Conservation (phyloP, 1,140 invertebrate genomes). For the Colletes latitarsis region DNA sequence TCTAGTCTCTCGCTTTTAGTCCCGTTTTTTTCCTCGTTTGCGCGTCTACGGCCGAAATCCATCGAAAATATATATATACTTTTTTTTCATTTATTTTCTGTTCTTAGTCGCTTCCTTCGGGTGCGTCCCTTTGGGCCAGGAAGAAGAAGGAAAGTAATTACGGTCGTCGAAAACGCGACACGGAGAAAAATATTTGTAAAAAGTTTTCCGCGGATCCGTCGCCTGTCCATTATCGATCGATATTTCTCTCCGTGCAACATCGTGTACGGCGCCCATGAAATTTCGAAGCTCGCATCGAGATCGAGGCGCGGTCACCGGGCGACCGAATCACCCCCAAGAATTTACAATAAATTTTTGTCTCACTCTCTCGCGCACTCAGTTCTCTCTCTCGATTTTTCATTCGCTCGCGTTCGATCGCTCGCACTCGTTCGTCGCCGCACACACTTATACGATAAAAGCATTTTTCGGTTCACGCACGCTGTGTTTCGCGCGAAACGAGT, state of each 20-base stretch:
- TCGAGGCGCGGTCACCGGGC: constrained; percentile 70
- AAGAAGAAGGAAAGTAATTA: constrained; percentile 45
- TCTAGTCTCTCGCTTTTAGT: constrained; percentile 22
- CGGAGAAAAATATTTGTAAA: constrained; percentile 41
- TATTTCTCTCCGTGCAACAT: constrained; percentile 24
- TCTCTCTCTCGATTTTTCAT: too few relatives aligned
- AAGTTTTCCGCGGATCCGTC: neutral
- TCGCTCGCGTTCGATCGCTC: neutral
- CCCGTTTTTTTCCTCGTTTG: constrained; percentile 23
- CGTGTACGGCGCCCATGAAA: constrained; percentile 59
- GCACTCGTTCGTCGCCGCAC: neutral
- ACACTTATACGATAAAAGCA: neutral
- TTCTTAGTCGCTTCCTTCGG: constrained; percentile 24
- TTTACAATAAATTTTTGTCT: constrained; percentile 72
- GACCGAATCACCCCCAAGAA: constrained; percentile 71
- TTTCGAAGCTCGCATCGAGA: constrained; percentile 65
- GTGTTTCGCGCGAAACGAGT: constrained; percentile 35
- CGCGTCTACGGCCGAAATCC: constrained; percentile 30
- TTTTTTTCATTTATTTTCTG: constrained; percentile 24
- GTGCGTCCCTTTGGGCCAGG: constrained; percentile 39
- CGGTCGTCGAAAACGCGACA: constrained; percentile 35
- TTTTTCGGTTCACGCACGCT: constrained; percentile 3
- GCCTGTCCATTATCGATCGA: neutral
- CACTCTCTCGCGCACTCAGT: neutral
- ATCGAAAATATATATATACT: constrained; percentile 43